A percentile compares a stretch with the other conserved stretches of the same genome.
phyloP scores from a whole-genome alignment of 2,113 vertebrate genomes.

The Nerophis ophidion region DNA sequence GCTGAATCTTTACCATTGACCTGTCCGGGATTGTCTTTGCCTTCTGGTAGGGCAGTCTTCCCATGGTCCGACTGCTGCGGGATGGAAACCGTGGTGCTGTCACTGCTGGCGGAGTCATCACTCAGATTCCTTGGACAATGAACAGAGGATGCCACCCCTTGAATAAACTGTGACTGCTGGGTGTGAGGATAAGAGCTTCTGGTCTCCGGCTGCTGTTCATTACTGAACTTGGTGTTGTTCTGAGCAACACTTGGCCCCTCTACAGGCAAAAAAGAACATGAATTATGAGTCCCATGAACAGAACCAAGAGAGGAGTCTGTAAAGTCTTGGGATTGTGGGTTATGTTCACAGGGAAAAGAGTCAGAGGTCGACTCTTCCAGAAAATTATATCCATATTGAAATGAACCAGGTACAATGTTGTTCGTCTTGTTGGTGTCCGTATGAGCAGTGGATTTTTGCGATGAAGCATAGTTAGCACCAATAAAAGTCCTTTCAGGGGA shows the following conservation, averaged over 20 bases:
- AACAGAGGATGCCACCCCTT: conserved; percentile 55
- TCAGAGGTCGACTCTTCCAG: conserved; percentile 72
- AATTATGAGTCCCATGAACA: conserved; percentile 67
- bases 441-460: conserved; percentile 73
- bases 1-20: conserved; percentile 68
- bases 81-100: conserved; percentile 73
- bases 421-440: conserved; percentile 70
- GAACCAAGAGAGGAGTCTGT: conserved; percentile 60
- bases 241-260: conserved; percentile 71
- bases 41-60: conserved; percentile 78
- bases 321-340: conserved; percentile 69
- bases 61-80: conserved; percentile 76
- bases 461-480: conserved; percentile 77
- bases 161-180: conserved; percentile 68
- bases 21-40: conserved; percentile 71
- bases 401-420: conserved; percentile 63
- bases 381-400: conserved; percentile 79
- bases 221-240: conserved; percentile 62
- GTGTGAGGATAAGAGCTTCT: conserved; percentile 66
- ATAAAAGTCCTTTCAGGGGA: conserved; percentile 79
- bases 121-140: conserved; percentile 74
- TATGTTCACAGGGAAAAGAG: conserved; percentile 64
- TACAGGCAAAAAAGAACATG: conserved; percentile 73
- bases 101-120: conserved; percentile 67
- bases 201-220: conserved; percentile 68